A percentile compares a stretch with the other conserved stretches of the same genome.
Evolutionary conservation across 2,888 invertebrate genomes (phyloP).

Genomic region (Drosophila algonquin): DNA sequence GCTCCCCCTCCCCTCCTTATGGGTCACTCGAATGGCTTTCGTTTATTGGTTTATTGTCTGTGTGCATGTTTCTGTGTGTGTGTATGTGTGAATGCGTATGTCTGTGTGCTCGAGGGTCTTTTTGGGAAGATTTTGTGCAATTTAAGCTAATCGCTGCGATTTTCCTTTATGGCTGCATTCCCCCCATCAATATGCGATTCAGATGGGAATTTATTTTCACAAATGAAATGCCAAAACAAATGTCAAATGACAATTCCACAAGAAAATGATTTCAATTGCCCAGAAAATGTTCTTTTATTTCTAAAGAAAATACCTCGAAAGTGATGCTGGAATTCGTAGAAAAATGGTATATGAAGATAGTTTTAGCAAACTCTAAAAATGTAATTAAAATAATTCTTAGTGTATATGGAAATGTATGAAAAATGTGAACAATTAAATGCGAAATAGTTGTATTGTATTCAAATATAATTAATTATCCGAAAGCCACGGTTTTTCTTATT

Average conservation of each 20-base stretch:
- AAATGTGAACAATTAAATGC: conserved; percentile 1
- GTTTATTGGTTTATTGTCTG: conserved; percentile 73
- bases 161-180: conserved; percentile 62
- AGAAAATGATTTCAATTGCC: conserved; percentile 18
- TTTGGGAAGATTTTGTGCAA: conserved; percentile 66
- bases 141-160: conserved; percentile 72
- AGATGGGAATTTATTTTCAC: conserved; percentile 16
- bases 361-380: conserved; percentile 10
- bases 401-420: conserved; percentile 26
- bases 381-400: conserved; percentile 3
- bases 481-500: background rate
- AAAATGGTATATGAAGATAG: conserved; percentile 31
- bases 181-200: conserved; percentile 17
- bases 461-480: conserved; percentile 1
- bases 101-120: conserved; percentile 47
- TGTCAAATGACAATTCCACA: conserved; percentile 19
- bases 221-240: conserved; percentile 12
- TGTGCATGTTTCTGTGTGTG: conserved; percentile 30
- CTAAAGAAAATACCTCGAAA: background rate
- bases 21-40: conserved; percentile 53
- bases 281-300: background rate
- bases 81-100: conserved; percentile 5
- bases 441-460: background rate
- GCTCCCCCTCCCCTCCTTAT: conserved; percentile 48
- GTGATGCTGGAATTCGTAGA: conserved; percentile 20